Base-by-base conservation (phyloP, 2,113 vertebrate genomes). In the Notechis scutatus region DNA sequence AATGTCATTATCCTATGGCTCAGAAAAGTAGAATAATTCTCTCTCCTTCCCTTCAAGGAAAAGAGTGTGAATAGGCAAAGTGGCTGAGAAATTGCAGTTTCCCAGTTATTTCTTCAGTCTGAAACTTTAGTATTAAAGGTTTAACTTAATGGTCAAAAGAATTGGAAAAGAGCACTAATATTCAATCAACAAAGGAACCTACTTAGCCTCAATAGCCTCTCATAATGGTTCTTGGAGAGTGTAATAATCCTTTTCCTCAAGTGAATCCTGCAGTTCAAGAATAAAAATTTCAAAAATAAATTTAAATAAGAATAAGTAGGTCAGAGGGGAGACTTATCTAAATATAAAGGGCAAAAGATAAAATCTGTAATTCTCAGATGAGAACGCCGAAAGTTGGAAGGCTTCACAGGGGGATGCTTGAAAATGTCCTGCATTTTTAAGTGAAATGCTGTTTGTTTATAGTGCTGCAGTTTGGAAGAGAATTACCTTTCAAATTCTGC, bases 151-250 rank as follows among this genome's bases (percentile, higher is more conserved):
- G 23, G 50, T 54, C n/a, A 20, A n/a, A 55, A 34, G 56, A 87
- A 92, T 93, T 9, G 29, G 8, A 29, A 94, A 93, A 50, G 92
- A 93, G 39, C 20, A 92, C 54, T 90, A 92, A 69, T 92, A 39
- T 50, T 93, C 91, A 92, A 88, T 91, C 94, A 95, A 91, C 91
- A 94, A 95, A 29, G 85, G 5, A 47, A 90, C 91, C 91, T 96
- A 21, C 87, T 91, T 87, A 89, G 59, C 92, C 45, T 55, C 54
- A 61, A 92, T 54, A 81, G 74, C 74, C 18, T 81, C 74, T 81
- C 74, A 21, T 39, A 69, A 88, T 9, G 10, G 91, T 88, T 88
- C n/a, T 26, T 29, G 14, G 8, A 11, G 47, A 26, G 5, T 3
- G 54, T 24, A 54, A 92, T 29, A 74, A 61, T 24, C 4, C 69